Evolutionary conservation across 2,888 invertebrate species (phyloP).

Genomic region (Rapana venosa): DNA sequence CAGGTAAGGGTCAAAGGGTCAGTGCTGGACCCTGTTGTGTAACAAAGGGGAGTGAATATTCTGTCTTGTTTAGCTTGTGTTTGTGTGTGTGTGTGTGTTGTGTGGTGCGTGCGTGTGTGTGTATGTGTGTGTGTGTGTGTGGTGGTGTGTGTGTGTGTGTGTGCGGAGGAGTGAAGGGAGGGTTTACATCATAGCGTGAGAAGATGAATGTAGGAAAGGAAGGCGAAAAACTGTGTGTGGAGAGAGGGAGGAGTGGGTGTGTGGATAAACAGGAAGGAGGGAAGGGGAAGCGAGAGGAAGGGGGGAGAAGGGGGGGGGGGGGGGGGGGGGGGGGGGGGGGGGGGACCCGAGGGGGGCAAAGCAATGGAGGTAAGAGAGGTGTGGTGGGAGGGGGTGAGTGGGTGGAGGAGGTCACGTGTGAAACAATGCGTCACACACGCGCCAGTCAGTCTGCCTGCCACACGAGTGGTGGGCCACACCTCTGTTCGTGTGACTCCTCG

Average conservation of each 20-base stretch:
- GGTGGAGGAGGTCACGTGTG: neutral
- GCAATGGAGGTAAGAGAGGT: neutral
- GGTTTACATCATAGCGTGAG: neutral
- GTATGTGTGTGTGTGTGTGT: constrained; percentile 16
- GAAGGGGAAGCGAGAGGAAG: neutral
- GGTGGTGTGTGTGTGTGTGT: constrained; percentile 18
- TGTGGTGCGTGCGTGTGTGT: neutral
- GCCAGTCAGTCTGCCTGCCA: constrained; percentile 9
- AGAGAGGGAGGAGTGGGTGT: neutral
- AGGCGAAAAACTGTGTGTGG: neutral
- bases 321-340: neutral
- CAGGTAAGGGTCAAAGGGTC: too few relatives aligned
- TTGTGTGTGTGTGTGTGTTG: too few relatives aligned
- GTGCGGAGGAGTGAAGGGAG: neutral
- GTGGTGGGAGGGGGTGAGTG: neutral
- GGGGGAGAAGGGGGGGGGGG: neutral
- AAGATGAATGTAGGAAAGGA: neutral
- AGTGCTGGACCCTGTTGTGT: too few relatives aligned
- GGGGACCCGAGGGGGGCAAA: neutral
- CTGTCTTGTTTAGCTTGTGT: too few relatives aligned
- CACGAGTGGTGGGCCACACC: neutral
- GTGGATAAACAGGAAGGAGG: neutral
- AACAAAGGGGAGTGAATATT: too few relatives aligned
- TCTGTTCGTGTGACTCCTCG: neutral
- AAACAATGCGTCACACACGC: neutral